Conservation (phyloP, 2,888 invertebrate species). For the Lingula anatina region DNA sequence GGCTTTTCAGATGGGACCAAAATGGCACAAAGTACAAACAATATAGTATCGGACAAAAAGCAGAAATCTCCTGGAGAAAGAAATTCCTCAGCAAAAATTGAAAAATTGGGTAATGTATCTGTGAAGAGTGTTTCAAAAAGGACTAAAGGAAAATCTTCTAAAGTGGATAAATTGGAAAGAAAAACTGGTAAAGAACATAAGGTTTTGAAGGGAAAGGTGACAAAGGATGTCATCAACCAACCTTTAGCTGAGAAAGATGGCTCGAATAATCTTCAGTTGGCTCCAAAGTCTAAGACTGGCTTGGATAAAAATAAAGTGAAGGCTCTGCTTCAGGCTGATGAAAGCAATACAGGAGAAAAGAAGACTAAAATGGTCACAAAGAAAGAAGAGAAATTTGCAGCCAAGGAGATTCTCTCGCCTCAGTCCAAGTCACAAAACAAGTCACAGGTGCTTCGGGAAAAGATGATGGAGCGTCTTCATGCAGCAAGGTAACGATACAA, state of each 20-base stretch:
- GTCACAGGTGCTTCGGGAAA: constrained; percentile 60
- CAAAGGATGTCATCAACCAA: not conserved
- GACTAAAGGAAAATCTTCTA: not conserved
- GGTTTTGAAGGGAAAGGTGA: not conserved
- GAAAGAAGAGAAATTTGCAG: constrained; percentile 47
- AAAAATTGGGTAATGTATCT: no score
- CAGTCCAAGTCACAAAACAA: no score
- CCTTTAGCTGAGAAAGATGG: not conserved
- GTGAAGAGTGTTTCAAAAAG: no score
- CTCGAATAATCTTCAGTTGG: not conserved
- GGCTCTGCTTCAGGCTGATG: constrained; percentile 36
- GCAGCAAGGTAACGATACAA: no score
- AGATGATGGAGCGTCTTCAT: constrained; percentile 68
- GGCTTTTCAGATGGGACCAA: no score
- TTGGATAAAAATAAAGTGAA: not conserved
- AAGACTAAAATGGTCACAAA: constrained; percentile 22
- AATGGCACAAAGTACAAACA: no score
- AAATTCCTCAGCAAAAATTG: no score
- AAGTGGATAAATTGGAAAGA: not conserved
- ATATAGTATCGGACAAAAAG: no score
- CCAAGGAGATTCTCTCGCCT: constrained; percentile 44
- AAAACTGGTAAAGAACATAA: not conserved
- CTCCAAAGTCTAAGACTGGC: not conserved
- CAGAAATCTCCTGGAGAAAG: no score
- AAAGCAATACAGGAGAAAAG: constrained; percentile 30